Evolutionary conservation across 2,113 vertebrate genomes (phyloP), one percentile per base, ranked within the genome.

Genomic region (Rousettus leschenaultii): DNA sequence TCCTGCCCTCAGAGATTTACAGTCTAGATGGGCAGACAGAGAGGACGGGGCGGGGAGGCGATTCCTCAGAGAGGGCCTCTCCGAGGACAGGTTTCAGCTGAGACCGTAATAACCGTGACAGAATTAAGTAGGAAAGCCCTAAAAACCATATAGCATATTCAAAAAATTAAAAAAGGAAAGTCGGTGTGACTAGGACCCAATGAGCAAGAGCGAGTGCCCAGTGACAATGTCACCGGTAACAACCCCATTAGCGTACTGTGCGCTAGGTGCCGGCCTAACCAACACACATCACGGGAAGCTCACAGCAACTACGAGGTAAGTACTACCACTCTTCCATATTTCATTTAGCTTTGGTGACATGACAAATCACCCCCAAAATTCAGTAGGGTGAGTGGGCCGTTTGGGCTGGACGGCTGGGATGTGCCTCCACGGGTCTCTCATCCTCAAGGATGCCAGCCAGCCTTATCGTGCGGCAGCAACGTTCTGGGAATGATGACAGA

Each of bases 181-280:
- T 63, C 53, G 7, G 9, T 33, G 24, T 57, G 73, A 28, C 48
- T 70, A 48, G 55, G 75, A 79, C 19, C 22, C 70, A 57, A 1
- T 51, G 51, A 84, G 28, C 78, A 84, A 71, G 21, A 94, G 35
- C 22, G 35, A 68, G 16, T 51, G 11, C 7, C 18, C 4, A 26
- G 3, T 19, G 10, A 26, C 18, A 10, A 11, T 11, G 7, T 40
- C 43, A 48, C 57, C 26, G 15, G 10, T n/a, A 57, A 45, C 43
- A 55, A 33, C 38, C 35, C 16, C 9, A 45, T 40, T 51, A 19
- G 19, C 33, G 74, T 6, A 14, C 2, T 15, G 35, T 11, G 40
- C 19, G 21, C 26, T 45, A 7, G 21, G 59, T 0, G 0, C 35
- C 48, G 30, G 33, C 10, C 15, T 53, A n/a, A 53, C 51, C 51